Evolutionary conservation across 2,797 vertebrate species (phyloP), one percentile per base, ranked within the genome.

Genomic region (Euthynnus affinis): DNA sequence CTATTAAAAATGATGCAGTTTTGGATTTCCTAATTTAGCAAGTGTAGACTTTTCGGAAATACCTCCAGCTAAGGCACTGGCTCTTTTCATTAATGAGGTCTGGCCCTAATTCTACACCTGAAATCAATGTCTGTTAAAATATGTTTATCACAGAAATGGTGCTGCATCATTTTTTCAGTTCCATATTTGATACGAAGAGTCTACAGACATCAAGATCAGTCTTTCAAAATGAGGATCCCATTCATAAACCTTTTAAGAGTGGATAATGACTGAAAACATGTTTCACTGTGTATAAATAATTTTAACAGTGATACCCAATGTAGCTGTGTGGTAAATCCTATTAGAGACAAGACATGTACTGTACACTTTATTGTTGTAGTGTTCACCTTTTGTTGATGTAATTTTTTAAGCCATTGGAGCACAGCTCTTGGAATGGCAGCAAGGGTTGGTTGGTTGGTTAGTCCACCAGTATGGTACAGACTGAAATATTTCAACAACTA

Each of bases 71-170:
- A n/a, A 37, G 32, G 13, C 1, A 3, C 58, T 55, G 51, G 12
- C 40, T 56, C 37, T 34, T 59, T 27, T 57, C 32, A 53, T 61
- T n/a, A 46, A 56, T 62, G 14, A 57, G n/a, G 62, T 48, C 42
- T 55, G 40, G 23, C 18, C 12, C 18, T 37, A 25, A n/a, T 58
- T 65, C 13, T 25, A 37, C 12, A 65, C 27, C 13, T 15, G 18
- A 48, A 74, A 61, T 60, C 18, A n/a, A 46, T n/a, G 34, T 44
- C 34, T 52, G 15, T 44, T 27, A 3, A 12, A 44, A 25, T 20
- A 32, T 67, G 25, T 20, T 51, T 53, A 63, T 64, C 61, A 52
- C 66, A 57, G 23, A 65, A 53, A 76, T 25, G 9, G 48, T 46
- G 60, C 17, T 23, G 23, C 18, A 69, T 74, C 9, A 56, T 48